Base-by-base conservation (phyloP, 1,140 invertebrate genomes). In the Trachelipus rathkii region DNA sequence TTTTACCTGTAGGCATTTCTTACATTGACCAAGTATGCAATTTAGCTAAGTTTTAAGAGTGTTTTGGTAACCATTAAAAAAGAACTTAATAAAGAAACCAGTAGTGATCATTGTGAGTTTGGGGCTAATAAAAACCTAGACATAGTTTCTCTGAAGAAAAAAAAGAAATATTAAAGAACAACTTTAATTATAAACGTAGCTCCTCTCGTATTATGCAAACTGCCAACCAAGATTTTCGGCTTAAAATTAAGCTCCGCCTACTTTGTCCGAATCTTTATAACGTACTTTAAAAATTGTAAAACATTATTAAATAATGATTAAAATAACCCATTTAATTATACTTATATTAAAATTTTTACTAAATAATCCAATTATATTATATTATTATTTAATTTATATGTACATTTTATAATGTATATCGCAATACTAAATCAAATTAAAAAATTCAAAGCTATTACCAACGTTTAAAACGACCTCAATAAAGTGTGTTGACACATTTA, bases 121-220 rank as follows among this genome's bases (percentile, higher is more conserved):
- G 50, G 19, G 8, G 50, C 50, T 60, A 60, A 60, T 60, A 60
- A 60, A 50, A 60, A 15, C 19, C 50, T 33, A 33, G 33, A 33
- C 33, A 33, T 33, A 33, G 33, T 33, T 33, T 33, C 33, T 33
- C 33, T 33, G 33, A 33, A 33, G 33, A 33, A 33, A 33, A 33
- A 33, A 33, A 6, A 33, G 6, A 60, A 8, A 60, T 1, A 15
- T 50, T 50, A 13, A 60, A 19, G 50, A 60, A 60, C 11, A 8
- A 3, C 19, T 15, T 60, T 60, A 60, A 33, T 33, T 33, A 33
- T 33, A 33, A 33, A 6, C 33, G 33, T 33, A 33, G 33, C 33
- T 60, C 50, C 50, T 60, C 50, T 60, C 50, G 50, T 60, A 60
- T 60, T 60, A 60, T 60, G 50, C 50, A 60, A 60, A 60, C 50